Evolutionary conservation across 2,888 invertebrate species (phyloP), one percentile per base, ranked within the genome.

Genomic region (Portevinia maculata): DNA sequence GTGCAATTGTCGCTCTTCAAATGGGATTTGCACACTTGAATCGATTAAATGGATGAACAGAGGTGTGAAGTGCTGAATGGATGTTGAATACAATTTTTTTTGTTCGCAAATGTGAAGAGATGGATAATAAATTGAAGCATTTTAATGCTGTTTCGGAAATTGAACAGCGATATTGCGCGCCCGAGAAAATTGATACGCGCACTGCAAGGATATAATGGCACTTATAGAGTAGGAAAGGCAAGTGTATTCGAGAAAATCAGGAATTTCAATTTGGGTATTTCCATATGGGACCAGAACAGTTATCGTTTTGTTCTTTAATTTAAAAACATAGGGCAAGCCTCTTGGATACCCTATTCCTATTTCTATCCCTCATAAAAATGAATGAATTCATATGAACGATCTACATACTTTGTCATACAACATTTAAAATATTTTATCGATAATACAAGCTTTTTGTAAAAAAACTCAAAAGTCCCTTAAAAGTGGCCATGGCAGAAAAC

Each of bases 101-200:
- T 59, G 7, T 9, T 24, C 41, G 1, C 6, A n/a, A 44, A 15
- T n/a, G 52, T 41, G 44, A 60, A 79, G 59, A 65, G 73, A 70
- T 64, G 62, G 34, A 53, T 73, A 79, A 73, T 79, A 65, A 65
- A 79, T 73, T 73, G 73, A 60, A 65, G 65, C 46, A 65, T 53
- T 52, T 73, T 73, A 79, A 79, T 79, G 59, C 53, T 60, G 60
- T 60, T 73, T 55, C 73, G 53, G 73, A 64, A 74, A 79, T 74
- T 74, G 62, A 74, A 69, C 69, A 34, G 55, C 62, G 60, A 46
- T 76, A 59, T 59, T 59, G 50, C 3, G 50, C 13, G 64, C 37
- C 13, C 9, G 11, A 34, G 34, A 75, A 50, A 57, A 59, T 67
- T 59, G 57, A 65, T 59, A 50, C 28, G 28, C 30, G 7, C 28